Percentiles rank a stretch among this genome's conserved stretches.
Conservation (phyloP, 1,140 invertebrate species). For the Drosophila miranda region DNA sequence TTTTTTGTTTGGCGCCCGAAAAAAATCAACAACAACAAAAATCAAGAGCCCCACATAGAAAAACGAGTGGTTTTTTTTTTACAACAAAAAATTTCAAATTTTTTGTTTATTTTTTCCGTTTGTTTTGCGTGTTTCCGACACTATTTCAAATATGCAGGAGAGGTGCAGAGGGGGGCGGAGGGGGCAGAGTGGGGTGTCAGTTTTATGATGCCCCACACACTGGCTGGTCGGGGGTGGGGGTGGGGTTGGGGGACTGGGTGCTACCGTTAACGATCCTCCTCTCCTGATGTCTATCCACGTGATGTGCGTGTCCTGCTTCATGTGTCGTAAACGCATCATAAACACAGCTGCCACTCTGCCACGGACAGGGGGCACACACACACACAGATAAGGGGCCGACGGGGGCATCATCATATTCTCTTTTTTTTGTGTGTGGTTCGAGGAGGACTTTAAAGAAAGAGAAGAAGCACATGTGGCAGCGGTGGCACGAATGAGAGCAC, state of each 20-base stretch:
- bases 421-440: slow-evolving; percentile 4
- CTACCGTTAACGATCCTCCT: slow-evolving; percentile 9
- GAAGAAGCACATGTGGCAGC: too few relatives aligned
- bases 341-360: slow-evolving; percentile 53
- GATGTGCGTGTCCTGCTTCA: slow-evolving; percentile 60
- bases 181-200: slow-evolving; percentile 19
- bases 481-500: too few relatives aligned
- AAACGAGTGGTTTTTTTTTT: slow-evolving; percentile 1
- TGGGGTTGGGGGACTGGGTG: too few relatives aligned
- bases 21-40: slow-evolving; percentile 9
- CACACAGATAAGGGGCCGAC: too few relatives aligned
- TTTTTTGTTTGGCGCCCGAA: slow-evolving; percentile 8
- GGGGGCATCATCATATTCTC: slow-evolving; percentile 29
- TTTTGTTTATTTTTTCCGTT: slow-evolving; percentile 28
- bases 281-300: neutral
- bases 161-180: neutral
- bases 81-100: slow-evolving; percentile 22
- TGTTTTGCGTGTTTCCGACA: slow-evolving; percentile 34
- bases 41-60: neutral
- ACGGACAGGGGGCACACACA: neutral
- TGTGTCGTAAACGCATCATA: slow-evolving; percentile 72
- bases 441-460: neutral
- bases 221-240: too few relatives aligned
- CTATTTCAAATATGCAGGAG: slow-evolving; percentile 4
- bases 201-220: slow-evolving; percentile 43